Evolutionary conservation across 2,113 vertebrate species (phyloP).

Genomic region (Lipophrys pholis): DNA sequence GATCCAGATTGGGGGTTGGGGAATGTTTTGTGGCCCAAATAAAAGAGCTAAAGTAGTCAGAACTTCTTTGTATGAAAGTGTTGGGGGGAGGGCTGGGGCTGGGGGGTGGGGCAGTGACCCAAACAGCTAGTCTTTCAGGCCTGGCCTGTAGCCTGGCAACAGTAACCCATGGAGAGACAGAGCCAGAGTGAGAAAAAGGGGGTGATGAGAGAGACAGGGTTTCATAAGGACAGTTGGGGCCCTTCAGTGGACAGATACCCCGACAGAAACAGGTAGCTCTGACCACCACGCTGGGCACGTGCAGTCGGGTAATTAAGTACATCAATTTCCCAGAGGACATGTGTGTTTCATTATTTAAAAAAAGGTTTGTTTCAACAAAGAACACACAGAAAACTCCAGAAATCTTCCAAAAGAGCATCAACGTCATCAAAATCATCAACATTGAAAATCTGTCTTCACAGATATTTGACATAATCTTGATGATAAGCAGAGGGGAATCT

Average conservation of each 20-base stretch:
- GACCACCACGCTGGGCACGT: slow-evolving; percentile 21
- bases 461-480: slow-evolving; percentile 54
- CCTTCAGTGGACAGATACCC: slow-evolving; percentile 63
- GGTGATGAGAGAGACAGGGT: slow-evolving; percentile 70
- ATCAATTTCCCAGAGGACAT: slow-evolving; percentile 44
- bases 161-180: slow-evolving; percentile 84
- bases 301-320: slow-evolving; percentile 47
- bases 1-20: slow-evolving; percentile 84
- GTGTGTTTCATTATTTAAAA: slow-evolving; percentile 44
- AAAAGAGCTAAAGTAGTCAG: slow-evolving; percentile 88
- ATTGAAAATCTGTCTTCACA: slow-evolving; percentile 66
- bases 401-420: slow-evolving; percentile 54
- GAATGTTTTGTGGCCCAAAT: slow-evolving; percentile 85
- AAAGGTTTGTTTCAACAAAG: slow-evolving; percentile 71
- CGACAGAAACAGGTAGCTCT: slow-evolving; percentile 61
- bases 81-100: slow-evolving; percentile 58
- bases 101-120: slow-evolving; percentile 81
- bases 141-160: slow-evolving; percentile 86
- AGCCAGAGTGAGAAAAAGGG: slow-evolving; percentile 59
- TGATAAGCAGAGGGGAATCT: slow-evolving; percentile 35
- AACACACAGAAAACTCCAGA: slow-evolving; percentile 62
- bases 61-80: slow-evolving; percentile 84
- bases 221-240: slow-evolving; percentile 79
- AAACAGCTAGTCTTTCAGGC: slow-evolving; percentile 87
- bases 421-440: slow-evolving; percentile 65